These are phyloP conservation scores for Cynoglossus semilaevis DNA, from an alignment of 2,113 vertebrate species.

Conservation along the genomic window DNA sequence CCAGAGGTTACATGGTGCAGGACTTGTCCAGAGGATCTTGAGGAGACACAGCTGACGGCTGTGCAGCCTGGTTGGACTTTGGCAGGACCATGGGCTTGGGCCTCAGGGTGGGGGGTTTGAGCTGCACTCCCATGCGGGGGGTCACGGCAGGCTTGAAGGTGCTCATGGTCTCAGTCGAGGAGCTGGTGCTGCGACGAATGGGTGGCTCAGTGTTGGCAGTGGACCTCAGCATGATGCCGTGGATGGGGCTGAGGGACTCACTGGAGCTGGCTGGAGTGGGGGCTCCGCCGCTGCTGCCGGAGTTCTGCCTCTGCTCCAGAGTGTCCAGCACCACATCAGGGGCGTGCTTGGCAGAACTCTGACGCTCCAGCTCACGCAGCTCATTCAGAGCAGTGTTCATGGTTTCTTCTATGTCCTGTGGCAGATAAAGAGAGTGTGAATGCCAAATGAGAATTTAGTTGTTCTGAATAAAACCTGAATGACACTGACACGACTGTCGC, in stretches of 20 bases:
- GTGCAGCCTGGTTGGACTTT: constrained; percentile 83
- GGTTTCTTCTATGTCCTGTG: constrained; percentile 96
- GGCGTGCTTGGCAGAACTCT: constrained; percentile 93
- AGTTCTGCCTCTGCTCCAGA: constrained; percentile 82
- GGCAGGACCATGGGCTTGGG: constrained; percentile 94
- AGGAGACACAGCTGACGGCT: constrained; percentile 77
- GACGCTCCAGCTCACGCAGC: constrained; percentile 93
- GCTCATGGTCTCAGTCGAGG: constrained; percentile 92
- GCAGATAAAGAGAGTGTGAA: constrained; percentile 1
- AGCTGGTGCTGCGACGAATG: constrained; percentile 89
- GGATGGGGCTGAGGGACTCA: constrained; percentile 87
- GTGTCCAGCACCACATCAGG: constrained; percentile 97
- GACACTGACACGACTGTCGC: neutral
- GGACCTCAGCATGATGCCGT: constrained; percentile 79
- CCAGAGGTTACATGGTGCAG: constrained; percentile 89
- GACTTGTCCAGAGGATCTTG: constrained; percentile 94
- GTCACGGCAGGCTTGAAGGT: constrained; percentile 93
- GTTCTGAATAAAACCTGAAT: neutral
- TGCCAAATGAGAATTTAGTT: constrained; percentile 1
- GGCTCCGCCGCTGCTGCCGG: constrained; percentile 72
- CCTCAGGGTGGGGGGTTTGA: constrained; percentile 92
- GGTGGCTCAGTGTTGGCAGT: constrained; percentile 76
- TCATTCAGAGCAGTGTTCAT: constrained; percentile 98
- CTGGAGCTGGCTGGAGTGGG: constrained; percentile 82
- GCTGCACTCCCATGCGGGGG: constrained; percentile 94